Evolutionary conservation across 2,888 invertebrate species (phyloP).

Genomic region (Apomyelois bistriatella): DNA sequence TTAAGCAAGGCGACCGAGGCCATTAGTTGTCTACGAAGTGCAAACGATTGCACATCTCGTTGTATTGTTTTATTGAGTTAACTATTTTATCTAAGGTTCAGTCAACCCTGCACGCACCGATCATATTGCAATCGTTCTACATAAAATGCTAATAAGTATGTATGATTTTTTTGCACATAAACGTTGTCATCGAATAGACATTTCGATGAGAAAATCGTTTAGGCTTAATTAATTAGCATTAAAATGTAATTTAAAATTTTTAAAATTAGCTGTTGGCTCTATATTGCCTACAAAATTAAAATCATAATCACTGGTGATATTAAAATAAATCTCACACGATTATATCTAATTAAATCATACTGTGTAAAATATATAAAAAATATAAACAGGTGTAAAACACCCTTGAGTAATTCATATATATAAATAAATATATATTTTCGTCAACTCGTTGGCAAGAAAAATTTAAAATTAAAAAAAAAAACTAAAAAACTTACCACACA

Average conservation of each 20-base stretch:
- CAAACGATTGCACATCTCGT: neutral
- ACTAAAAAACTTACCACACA: neutral
- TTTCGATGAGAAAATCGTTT: neutral
- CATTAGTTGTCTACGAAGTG: neutral
- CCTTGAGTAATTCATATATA: too few species aligned
- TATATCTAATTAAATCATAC: too few species aligned
- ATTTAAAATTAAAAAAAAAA: neutral
- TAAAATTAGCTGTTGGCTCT: too few species aligned
- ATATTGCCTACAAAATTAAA: too few species aligned
- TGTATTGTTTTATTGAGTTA: constrained; percentile 18
- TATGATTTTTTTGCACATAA: neutral
- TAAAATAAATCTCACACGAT: too few species aligned
- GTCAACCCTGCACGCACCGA: constrained; percentile 44
- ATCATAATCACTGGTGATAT: too few species aligned
- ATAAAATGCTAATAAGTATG: constrained; percentile 34
- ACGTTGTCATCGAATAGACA: constrained; percentile 9
- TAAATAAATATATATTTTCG: too few species aligned
- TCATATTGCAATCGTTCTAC: constrained; percentile 35
- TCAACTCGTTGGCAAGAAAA: too few species aligned
- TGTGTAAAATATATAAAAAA: too few species aligned
- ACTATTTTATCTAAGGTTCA: constrained; percentile 43
- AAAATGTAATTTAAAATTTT: too few species aligned
- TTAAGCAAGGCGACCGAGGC: neutral
- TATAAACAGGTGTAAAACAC: too few species aligned
- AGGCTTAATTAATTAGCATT: neutral